Evolutionary conservation across 2,797 vertebrate species (phyloP).

Genomic region (Micropoecilia bifurca): DNA sequence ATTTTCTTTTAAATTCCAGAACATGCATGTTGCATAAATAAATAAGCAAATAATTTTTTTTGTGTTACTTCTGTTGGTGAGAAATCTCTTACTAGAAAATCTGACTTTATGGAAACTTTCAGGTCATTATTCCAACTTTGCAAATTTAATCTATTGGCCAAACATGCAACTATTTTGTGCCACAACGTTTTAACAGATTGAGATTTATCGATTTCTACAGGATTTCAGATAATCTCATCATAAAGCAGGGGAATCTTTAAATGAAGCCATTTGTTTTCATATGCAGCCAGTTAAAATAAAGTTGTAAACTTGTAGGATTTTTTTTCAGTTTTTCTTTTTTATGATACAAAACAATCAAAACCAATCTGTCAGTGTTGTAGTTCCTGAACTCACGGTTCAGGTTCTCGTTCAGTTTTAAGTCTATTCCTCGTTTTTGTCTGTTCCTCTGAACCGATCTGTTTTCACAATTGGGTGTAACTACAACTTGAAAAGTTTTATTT

Average conservation of each 20-base stretch:
- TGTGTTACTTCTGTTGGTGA: background rate
- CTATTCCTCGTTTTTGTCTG: background rate
- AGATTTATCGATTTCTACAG: background rate
- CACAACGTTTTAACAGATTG: background rate
- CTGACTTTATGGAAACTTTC: background rate
- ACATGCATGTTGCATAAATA: no score
- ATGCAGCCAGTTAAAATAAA: background rate
- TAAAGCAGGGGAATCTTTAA: no score
- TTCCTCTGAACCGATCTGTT: background rate
- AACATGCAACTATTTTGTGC: background rate
- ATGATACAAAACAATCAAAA: background rate
- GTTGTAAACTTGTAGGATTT: background rate
- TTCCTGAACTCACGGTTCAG: background rate
- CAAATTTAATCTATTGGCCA: background rate
- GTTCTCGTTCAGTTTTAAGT: background rate
- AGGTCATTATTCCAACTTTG: background rate
- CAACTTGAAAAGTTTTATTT: background rate
- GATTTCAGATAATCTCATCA: background rate
- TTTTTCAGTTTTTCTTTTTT: background rate
- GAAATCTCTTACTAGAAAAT: background rate
- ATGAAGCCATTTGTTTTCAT: background rate
- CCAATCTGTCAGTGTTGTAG: background rate
- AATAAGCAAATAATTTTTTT: no score
- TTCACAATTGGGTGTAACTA: background rate
- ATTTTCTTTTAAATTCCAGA: no score